A percentile compares a stretch with the other conserved stretches of the same genome.
These are phyloP conservation scores for Zaprionus inermis DNA, from an alignment of 1,140 invertebrate genomes.

Conservation along the genomic window DNA sequence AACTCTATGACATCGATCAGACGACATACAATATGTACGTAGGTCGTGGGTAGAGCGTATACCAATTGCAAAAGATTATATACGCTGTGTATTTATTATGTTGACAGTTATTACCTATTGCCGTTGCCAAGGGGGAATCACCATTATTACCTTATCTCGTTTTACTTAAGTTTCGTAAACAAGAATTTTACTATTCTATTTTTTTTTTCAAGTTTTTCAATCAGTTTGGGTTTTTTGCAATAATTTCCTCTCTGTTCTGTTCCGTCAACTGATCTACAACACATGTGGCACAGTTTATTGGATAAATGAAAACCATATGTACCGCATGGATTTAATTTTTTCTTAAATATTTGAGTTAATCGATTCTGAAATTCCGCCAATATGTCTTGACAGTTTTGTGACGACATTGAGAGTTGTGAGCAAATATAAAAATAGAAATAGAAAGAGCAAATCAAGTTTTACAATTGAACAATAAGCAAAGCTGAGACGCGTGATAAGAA, in stretches of 20 bases:
- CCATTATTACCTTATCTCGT: neutral
- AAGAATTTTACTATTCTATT: conserved; percentile 8
- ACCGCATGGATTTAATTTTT: neutral
- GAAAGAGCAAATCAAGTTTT: neutral
- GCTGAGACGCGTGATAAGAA: neutral
- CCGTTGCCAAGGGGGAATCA: conserved; percentile 25
- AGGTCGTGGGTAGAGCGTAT: conserved; percentile 5
- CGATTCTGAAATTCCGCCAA: conserved; percentile 59
- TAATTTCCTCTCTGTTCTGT: neutral
- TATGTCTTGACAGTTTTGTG: conserved; percentile 31
- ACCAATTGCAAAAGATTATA: neutral
- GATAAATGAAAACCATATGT: conserved; percentile 27
- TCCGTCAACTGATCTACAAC: conserved; percentile 6
- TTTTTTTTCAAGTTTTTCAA: conserved; percentile 3
- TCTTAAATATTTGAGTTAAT: conserved; percentile 10
- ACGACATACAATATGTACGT: neutral
- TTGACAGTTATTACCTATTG: conserved; percentile 4
- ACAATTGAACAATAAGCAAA: neutral
- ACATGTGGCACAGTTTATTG: conserved; percentile 39
- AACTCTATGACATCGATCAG: neutral
- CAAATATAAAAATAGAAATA: conserved; percentile 4
- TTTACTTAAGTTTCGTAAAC: conserved; percentile 7
- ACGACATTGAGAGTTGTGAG: conserved; percentile 9
- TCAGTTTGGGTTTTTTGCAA: conserved; percentile 3
- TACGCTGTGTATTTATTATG: neutral